These are phyloP conservation scores for Hipposideros larvatus DNA, from an alignment of 2,797 vertebrate species.

Conservation along the genomic window DNA sequence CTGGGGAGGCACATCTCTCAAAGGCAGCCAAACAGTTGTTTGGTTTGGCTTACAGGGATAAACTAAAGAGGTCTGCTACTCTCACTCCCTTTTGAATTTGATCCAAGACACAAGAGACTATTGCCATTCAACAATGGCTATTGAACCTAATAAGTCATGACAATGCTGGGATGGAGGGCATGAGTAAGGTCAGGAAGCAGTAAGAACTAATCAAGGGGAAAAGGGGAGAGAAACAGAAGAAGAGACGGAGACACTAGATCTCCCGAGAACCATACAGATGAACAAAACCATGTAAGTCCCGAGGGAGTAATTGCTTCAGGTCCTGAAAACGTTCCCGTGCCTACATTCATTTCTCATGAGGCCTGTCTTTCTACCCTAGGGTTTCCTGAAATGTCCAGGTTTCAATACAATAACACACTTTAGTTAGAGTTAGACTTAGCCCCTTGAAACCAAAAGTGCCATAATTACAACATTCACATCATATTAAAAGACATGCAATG, in stretches of 20 bases:
- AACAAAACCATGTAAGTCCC: not conserved
- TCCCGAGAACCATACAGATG: not conserved
- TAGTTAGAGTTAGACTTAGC: not conserved
- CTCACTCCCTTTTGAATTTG: constrained; percentile 33
- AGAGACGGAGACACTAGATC: not conserved
- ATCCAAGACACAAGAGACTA: constrained; percentile 29
- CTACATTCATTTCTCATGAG: not conserved
- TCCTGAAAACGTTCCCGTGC: not conserved
- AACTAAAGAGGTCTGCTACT: constrained; percentile 4
- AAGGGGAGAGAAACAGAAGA: not conserved
- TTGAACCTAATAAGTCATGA: constrained; percentile 23
- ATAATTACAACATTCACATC: not conserved
- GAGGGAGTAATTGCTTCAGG: not conserved
- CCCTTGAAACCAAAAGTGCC: not conserved
- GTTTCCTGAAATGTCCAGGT: not conserved
- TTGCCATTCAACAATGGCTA: not conserved
- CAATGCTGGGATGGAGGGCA: not conserved
- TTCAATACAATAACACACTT: not conserved
- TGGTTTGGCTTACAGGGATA: constrained; percentile 11
- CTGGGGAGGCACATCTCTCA: not conserved
- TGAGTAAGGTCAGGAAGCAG: constrained; percentile 35
- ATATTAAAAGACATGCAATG: not conserved
- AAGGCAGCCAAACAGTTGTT: not conserved
- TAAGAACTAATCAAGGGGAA: constrained; percentile 26
- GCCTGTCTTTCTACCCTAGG: not conserved